Base-by-base conservation (phyloP, 2,797 vertebrate species). In the Zenarchopterus dispar region DNA sequence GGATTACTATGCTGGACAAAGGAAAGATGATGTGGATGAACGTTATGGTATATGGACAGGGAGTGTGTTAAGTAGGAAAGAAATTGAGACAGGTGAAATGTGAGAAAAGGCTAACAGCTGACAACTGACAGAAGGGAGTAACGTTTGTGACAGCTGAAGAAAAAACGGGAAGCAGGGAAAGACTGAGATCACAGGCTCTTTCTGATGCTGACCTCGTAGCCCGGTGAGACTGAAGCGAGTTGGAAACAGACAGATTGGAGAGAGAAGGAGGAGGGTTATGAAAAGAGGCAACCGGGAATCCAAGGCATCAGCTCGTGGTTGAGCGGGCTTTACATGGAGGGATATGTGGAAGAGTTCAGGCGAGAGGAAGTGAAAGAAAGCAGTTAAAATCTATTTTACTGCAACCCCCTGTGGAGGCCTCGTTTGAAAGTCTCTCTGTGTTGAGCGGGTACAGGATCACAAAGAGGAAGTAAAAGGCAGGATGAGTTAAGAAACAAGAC, bases 371-470 rank as follows among this genome's bases (percentile, higher is more conserved):
- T 3, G 36, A 65, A 70, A 80, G 70, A 80, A 68, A 71, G 70
- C 69, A 60, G 88, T 90, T 91, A 92, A 92, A 90, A 88, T 85
- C 84, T 75, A 84, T 91, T 91, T 90, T 87, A 90, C 81, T 87
- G 74, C 81, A 50, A 77, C 57, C 74, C 84, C 85, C 89, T 21
- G 61, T 60, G 85, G 89, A 90, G 84, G 75, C 67, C 67, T 67
- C 76, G 88, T 89, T 90, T 73, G 86, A 79, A 87, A 44, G 70
- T 73, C 70, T 53, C 77, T 84, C 73, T 50, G 68, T 67, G 80
- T 70, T 74, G 87, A 87, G 81, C 78, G 72, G 83, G 79, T 81
- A 68, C 72, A 68, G 62, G 76, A 81, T 88, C 77, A 82, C 79
- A 77, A 28, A 46, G 72, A 82, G 70, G 65, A 84, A 73, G 82